Evolutionary conservation across 2,113 vertebrate genomes (phyloP).

Genomic region (Ptilorrhoa leucosticta): DNA sequence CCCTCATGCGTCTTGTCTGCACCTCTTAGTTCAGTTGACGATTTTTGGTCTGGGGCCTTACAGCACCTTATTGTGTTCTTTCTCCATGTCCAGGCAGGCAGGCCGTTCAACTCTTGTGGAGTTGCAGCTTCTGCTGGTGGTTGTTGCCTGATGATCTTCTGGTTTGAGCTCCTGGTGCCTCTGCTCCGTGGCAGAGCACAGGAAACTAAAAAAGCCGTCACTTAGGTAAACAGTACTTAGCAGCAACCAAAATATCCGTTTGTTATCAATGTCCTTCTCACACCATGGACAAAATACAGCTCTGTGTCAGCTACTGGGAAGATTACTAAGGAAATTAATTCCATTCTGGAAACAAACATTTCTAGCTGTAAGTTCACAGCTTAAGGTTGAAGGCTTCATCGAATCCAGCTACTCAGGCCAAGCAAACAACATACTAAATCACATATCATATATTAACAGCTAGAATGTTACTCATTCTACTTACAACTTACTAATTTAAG

Average conservation of each 20-base stretch:
- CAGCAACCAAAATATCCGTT: neutral
- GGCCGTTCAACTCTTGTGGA: rapidly evolving
- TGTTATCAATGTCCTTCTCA: neutral
- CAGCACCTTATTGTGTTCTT: neutral
- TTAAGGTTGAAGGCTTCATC: neutral
- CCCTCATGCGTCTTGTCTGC: neutral
- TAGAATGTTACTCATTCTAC: neutral
- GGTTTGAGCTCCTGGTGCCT: neutral
- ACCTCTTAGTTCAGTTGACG: neutral
- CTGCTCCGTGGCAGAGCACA: neutral
- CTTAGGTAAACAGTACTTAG: neutral
- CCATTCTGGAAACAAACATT: neutral
- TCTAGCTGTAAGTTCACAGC: neutral
- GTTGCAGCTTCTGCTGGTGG: neutral
- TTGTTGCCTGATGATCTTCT: neutral
- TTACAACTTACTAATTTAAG: neutral
- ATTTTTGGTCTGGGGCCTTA: neutral
- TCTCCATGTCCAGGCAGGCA: neutral
- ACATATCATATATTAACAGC: rapidly evolving
- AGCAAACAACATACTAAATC: neutral
- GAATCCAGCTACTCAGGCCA: neutral
- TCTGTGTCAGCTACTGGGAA: neutral
- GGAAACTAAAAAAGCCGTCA: neutral
- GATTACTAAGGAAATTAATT: neutral
- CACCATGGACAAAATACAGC: neutral